These are phyloP conservation scores for Bruchidius siliquastri DNA, from an alignment of 2,888 invertebrate genomes.

Conservation along the genomic window DNA sequence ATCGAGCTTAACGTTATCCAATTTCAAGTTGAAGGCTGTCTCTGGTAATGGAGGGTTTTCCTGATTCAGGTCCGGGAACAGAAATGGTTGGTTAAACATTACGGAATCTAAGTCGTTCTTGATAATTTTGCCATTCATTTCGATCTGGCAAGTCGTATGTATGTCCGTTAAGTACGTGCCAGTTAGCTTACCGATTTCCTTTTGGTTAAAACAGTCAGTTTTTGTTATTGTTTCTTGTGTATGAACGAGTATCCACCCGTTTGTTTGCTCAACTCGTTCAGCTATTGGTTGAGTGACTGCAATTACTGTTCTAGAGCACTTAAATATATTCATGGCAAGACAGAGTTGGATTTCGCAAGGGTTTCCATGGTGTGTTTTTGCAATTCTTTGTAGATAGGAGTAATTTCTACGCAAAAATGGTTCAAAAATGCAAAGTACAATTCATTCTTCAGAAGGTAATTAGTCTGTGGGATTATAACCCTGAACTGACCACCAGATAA, in stretches of 20 bases:
- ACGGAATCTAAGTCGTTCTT: too few species aligned
- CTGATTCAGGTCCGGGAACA: too few species aligned
- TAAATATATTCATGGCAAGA: not conserved
- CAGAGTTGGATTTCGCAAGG: too few species aligned
- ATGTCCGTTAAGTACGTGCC: not conserved
- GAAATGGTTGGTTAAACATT: too few species aligned
- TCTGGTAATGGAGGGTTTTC: too few species aligned
- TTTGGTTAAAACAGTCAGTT: slow-evolving; percentile 1
- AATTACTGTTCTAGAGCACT: not conserved
- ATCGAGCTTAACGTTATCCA: too few species aligned
- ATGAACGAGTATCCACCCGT: not conserved
- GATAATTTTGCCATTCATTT: too few species aligned
- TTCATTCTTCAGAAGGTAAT: slow-evolving; percentile 1
- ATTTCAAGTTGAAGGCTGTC: too few species aligned
- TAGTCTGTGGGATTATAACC: not conserved
- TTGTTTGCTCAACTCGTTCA: not conserved
- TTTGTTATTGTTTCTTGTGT: not conserved
- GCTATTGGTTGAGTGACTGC: not conserved
- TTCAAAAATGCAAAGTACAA: not conserved
- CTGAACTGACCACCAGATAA: not conserved
- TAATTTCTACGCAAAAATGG: not conserved
- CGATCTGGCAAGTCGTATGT: not conserved
- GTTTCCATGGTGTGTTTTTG: not conserved
- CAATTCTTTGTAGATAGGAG: not conserved
- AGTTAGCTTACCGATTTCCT: not conserved